A percentile compares a stretch with the other conserved stretches of the same genome.
These are phyloP conservation scores for Venusia cambrica DNA, from an alignment of 2,888 invertebrate genomes.

Conservation along the genomic window DNA sequence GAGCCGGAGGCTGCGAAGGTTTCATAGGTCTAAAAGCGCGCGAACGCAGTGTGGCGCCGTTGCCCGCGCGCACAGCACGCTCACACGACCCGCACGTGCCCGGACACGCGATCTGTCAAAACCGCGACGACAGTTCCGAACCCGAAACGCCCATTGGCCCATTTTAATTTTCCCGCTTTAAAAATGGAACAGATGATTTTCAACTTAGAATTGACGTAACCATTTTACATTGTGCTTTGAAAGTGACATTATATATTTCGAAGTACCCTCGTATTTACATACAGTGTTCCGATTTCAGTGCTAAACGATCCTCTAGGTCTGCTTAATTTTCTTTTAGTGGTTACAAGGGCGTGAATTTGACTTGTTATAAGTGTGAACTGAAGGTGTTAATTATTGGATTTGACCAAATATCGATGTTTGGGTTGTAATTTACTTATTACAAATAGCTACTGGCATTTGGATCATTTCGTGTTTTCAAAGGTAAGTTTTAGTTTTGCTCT, in stretches of 20 bases:
- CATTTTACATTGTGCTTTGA: constrained; percentile 27
- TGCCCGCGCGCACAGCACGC: constrained; percentile 75
- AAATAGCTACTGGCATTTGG: constrained; percentile 25
- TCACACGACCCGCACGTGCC: constrained; percentile 63
- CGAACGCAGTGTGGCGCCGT: constrained; percentile 78
- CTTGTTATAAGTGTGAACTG: constrained; percentile 67
- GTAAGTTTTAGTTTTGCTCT: constrained; percentile 16
- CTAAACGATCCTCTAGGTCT: constrained; percentile 68
- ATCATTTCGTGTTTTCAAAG: constrained; percentile 18
- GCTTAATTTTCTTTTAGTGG: constrained; percentile 61
- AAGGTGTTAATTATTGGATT: constrained; percentile 55
- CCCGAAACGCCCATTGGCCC: constrained; percentile 41
- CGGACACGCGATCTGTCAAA: constrained; percentile 57
- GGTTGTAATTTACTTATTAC: constrained; percentile 28
- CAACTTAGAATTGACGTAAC: constrained; percentile 48
- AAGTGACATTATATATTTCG: constrained; percentile 27
- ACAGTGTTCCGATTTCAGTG: constrained; percentile 65
- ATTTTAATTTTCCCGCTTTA: constrained; percentile 4
- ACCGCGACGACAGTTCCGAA: constrained; percentile 57
- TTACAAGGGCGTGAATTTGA: constrained; percentile 71
- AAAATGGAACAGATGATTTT: constrained; percentile 60
- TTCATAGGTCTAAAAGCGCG: constrained; percentile 76
- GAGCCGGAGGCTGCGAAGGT: constrained; percentile 66
- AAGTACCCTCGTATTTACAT: constrained; percentile 41
- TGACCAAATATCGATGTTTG: constrained; percentile 40